phyloP scores from a whole-genome alignment of 2,888 invertebrate species.

The Penaeus monodon region DNA sequence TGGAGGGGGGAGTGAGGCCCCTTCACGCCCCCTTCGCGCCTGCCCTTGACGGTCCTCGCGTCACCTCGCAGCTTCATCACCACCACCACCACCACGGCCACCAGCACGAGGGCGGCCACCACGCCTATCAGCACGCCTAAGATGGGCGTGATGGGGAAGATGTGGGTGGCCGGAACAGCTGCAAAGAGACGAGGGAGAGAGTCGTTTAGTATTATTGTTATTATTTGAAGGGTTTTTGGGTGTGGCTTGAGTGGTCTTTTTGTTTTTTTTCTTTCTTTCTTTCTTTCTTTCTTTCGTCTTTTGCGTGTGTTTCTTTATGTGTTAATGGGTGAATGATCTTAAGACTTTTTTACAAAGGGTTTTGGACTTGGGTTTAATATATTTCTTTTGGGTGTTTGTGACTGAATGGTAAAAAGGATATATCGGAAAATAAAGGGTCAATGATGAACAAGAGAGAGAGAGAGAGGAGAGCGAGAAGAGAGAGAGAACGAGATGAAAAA shows the following conservation, averaged over 20 bases:
- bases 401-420: too few relatives aligned
- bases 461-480: not conserved
- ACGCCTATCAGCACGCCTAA: slow-evolving; percentile 74
- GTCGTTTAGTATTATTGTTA: not conserved
- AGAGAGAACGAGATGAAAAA: not conserved
- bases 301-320: too few relatives aligned
- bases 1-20: slow-evolving; percentile 32
- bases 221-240: not conserved
- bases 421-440: too few relatives aligned
- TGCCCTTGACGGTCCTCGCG: slow-evolving; percentile 65
- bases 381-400: too few relatives aligned
- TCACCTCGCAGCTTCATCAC: slow-evolving; percentile 72
- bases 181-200: not conserved
- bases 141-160: slow-evolving; percentile 74
- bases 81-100: slow-evolving; percentile 73
- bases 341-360: too few relatives aligned
- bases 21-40: not conserved
- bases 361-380: too few relatives aligned
- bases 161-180: slow-evolving; percentile 63
- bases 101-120: slow-evolving; percentile 73
- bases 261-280: too few relatives aligned
- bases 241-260: too few relatives aligned
- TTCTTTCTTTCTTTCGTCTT: too few relatives aligned
- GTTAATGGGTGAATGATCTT: too few relatives aligned
- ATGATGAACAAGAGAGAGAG: not conserved